These are phyloP conservation scores for Melopsittacus undulatus DNA, from an alignment of 2,797 vertebrate species.

Conservation along the genomic window DNA sequence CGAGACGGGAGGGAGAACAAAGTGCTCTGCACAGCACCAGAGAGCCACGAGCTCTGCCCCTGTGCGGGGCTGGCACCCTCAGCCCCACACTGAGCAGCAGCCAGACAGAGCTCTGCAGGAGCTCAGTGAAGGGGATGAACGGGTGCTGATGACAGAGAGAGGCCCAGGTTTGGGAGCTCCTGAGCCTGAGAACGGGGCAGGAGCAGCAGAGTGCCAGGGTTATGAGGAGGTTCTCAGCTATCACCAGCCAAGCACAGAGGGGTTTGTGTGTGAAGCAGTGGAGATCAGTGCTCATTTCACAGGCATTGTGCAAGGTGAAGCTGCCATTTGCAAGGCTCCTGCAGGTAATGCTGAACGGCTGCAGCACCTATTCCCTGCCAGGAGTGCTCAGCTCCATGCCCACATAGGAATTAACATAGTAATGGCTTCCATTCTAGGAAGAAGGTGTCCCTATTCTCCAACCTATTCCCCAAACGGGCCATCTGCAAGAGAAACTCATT, in stretches of 20 bases:
- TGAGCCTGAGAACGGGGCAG: background rate
- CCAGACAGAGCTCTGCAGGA: background rate
- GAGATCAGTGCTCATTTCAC: background rate
- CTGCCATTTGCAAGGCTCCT: background rate
- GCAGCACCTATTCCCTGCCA: background rate
- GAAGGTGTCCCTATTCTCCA: background rate
- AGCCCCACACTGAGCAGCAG: background rate
- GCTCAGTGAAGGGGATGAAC: background rate
- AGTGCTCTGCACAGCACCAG: background rate
- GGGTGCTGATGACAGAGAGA: background rate
- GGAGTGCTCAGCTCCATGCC: rapidly evolving
- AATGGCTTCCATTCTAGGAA: background rate
- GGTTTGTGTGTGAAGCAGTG: background rate
- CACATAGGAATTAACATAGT: background rate
- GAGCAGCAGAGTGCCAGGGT: background rate
- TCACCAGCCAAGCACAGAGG: background rate
- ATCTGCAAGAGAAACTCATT: background rate
- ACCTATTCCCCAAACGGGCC: background rate
- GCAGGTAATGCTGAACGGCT: background rate
- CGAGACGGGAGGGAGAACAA: background rate
- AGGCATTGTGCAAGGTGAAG: background rate
- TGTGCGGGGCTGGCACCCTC: background rate
- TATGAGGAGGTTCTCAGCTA: rapidly evolving
- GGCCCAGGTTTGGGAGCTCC: background rate
- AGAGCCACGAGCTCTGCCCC: background rate